Percentiles rank a stretch among this genome's conserved stretches.
These are phyloP conservation scores for Drosophila diplacantha DNA, from an alignment of 2,888 invertebrate species.

Conservation along the genomic window DNA sequence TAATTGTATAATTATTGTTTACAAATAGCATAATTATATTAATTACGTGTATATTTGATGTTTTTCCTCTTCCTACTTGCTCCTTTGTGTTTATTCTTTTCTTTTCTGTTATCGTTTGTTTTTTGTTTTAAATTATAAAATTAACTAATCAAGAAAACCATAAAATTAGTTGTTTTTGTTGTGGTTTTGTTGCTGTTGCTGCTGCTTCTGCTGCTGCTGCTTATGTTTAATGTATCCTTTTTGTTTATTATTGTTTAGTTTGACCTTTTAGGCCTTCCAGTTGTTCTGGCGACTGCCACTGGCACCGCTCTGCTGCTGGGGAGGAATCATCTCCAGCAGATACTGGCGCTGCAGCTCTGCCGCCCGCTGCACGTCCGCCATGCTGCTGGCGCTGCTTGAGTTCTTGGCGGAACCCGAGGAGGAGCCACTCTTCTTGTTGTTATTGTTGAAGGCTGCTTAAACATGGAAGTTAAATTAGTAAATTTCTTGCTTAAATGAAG, in stretches of 20 bases:
- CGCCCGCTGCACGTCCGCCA: constrained; percentile 90
- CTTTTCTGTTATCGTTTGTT: constrained; percentile 1
- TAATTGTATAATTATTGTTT: constrained; percentile 62
- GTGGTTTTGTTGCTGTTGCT: constrained; percentile 27
- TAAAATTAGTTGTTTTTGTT: constrained; percentile 46
- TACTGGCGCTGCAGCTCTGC: constrained; percentile 96
- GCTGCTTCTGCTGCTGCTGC: constrained; percentile 7
- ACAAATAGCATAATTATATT: constrained; percentile 64
- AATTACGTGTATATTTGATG: constrained; percentile 61
- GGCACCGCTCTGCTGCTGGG: constrained; percentile 75
- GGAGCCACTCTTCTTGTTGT: constrained; percentile 73
- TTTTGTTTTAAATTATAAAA: constrained; percentile 62
- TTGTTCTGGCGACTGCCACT: constrained; percentile 78
- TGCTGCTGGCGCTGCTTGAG: constrained; percentile 72
- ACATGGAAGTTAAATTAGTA: not conserved
- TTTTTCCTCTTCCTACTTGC: constrained; percentile 27
- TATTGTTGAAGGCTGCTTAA: constrained; percentile 65
- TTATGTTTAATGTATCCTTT: not conserved
- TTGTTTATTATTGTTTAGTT: constrained; percentile 4
- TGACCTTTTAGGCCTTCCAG: constrained; percentile 76
- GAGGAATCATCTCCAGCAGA: constrained; percentile 96
- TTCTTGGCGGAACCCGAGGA: constrained; percentile 73
- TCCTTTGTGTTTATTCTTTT: constrained; percentile 15
- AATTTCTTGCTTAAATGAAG: not conserved
- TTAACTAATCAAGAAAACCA: constrained; percentile 66